A percentile compares a stretch with the other conserved stretches of the same genome.
These are phyloP conservation scores for Tachuris rubrigastra DNA, from an alignment of 2,113 vertebrate species.

Conservation along the genomic window DNA sequence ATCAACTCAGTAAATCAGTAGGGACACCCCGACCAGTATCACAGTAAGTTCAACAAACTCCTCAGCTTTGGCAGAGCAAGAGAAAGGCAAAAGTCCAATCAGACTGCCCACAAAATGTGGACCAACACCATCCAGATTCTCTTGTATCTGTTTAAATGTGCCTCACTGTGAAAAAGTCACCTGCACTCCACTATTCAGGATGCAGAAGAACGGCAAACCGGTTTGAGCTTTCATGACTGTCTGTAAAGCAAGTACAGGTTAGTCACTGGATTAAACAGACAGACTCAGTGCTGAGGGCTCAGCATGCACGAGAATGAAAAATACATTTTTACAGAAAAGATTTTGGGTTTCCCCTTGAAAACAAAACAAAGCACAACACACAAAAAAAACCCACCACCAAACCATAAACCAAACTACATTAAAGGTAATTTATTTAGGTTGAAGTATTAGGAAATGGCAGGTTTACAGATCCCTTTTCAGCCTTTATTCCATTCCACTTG, in stretches of 20 bases:
- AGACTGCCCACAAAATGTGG: neutral
- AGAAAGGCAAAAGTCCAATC: neutral
- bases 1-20: neutral
- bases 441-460: conserved; percentile 17
- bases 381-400: neutral
- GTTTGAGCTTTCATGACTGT: neutral
- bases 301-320: neutral
- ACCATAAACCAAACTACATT: neutral
- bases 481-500: neutral
- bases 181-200: neutral
- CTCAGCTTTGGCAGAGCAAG: neutral
- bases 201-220: neutral
- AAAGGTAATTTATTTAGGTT: neutral
- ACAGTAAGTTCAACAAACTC: neutral
- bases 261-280: neutral
- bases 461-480: conserved; percentile 16
- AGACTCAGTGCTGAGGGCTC: neutral
- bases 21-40: neutral
- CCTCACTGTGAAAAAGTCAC: neutral
- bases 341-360: neutral
- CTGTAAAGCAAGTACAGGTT: neutral
- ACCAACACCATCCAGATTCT: neutral
- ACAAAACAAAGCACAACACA: neutral
- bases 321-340: neutral
- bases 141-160: neutral